Percentiles rank a stretch among this genome's conserved stretches.
These are phyloP conservation scores for Penaeus indicus DNA, from an alignment of 1,140 invertebrate species.

Conservation along the genomic window DNA sequence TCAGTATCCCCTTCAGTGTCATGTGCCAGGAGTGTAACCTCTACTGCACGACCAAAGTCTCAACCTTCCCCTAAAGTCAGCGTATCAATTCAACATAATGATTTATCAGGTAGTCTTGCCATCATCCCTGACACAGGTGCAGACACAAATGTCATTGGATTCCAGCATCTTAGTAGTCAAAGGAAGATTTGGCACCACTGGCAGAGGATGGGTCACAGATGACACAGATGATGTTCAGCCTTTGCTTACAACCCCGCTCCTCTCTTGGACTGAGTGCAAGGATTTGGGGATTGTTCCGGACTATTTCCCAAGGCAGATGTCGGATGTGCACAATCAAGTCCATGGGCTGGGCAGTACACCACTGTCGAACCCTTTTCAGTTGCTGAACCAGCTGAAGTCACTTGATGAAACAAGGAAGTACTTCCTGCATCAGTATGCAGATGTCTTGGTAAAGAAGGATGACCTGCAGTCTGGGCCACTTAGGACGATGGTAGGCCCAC, in stretches of 20 bases:
- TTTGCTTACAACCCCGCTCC: background rate
- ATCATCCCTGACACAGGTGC: conserved; percentile 9
- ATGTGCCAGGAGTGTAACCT: no score
- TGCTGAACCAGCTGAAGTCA: background rate
- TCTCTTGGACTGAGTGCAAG: background rate
- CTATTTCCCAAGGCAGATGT: no score
- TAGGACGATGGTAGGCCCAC: no score
- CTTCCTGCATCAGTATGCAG: background rate
- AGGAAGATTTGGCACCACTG: background rate
- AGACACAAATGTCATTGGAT: no score
- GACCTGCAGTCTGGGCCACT: background rate
- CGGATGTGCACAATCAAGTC: background rate
- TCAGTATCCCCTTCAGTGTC: no score
- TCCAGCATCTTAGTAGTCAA: no score
- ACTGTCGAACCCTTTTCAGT: background rate
- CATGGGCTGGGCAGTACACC: background rate
- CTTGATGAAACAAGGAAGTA: background rate
- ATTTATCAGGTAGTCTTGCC: background rate
- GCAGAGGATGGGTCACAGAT: background rate
- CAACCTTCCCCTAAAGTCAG: background rate
- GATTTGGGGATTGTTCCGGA: no score
- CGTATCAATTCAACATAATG: no score
- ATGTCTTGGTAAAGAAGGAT: background rate
- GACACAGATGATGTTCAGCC: background rate
- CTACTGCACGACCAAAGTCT: background rate